These are phyloP conservation scores for Thalpophila matura DNA, from an alignment of 2,888 invertebrate genomes.

Conservation along the genomic window DNA sequence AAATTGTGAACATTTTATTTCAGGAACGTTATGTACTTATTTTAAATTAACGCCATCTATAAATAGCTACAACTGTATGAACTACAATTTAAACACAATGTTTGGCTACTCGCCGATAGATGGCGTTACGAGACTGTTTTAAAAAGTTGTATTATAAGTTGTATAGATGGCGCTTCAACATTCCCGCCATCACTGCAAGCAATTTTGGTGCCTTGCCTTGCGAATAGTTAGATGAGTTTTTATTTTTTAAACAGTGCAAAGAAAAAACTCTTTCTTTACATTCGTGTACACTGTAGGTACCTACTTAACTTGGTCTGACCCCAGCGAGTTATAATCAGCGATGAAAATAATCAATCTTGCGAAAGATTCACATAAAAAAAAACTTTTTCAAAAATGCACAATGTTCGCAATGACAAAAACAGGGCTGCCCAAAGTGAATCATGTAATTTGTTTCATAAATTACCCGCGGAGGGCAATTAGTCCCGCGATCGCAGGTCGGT, in stretches of 20 bases:
- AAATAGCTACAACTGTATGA: rapidly evolving
- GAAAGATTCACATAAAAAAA: too few relatives aligned
- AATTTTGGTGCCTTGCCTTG: too few relatives aligned
- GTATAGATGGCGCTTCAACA: constrained; percentile 55
- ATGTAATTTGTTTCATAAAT: constrained; percentile 65
- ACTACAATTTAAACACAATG: neutral
- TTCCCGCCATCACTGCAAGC: too few relatives aligned
- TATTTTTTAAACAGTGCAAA: too few relatives aligned
- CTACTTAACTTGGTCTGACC: too few relatives aligned
- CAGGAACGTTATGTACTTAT: rapidly evolving
- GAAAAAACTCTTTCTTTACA: too few relatives aligned
- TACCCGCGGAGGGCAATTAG: constrained; percentile 68
- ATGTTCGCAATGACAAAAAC: constrained; percentile 28
- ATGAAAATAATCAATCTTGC: too few relatives aligned
- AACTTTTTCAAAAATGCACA: neutral
- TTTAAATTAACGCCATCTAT: constrained; percentile 67
- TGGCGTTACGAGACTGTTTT: constrained; percentile 18
- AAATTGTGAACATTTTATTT: neutral
- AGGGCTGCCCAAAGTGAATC: constrained; percentile 51
- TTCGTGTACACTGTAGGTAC: too few relatives aligned
- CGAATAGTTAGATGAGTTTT: too few relatives aligned
- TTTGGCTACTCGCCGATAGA: constrained; percentile 64
- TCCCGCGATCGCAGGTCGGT: constrained; percentile 65
- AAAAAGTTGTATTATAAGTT: neutral
- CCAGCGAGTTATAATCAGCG: too few relatives aligned